Evolutionary conservation across 2,797 vertebrate genomes (phyloP).

Genomic region (Hyperoplus lanceolatus): DNA sequence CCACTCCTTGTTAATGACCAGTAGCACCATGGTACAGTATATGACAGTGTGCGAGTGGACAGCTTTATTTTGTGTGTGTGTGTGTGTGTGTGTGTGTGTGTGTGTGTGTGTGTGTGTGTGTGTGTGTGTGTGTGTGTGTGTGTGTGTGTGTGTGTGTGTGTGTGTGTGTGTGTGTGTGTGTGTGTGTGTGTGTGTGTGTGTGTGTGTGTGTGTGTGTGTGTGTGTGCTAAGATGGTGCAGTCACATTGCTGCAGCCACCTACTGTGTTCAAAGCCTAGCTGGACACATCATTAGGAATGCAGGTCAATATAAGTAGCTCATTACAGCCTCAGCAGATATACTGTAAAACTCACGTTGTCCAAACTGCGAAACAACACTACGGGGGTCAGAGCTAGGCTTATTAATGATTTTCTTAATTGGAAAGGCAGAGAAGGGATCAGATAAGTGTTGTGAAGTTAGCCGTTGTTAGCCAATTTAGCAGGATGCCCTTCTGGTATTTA

Average conservation of each 20-base stretch:
- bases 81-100: constrained; percentile 23
- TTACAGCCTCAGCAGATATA: constrained; percentile 45
- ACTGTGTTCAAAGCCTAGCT: constrained; percentile 37
- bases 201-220: constrained; percentile 10
- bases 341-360: constrained; percentile 8
- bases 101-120: constrained; percentile 33
- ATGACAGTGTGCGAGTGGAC: neutral
- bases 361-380: constrained; percentile 20
- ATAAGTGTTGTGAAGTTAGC: neutral
- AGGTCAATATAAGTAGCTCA: constrained; percentile 53
- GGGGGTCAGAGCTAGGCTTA: neutral
- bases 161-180: constrained; percentile 22
- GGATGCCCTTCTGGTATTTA: neutral
- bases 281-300: constrained; percentile 51
- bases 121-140: constrained; percentile 33
- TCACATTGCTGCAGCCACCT: constrained; percentile 18
- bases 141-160: constrained; percentile 3
- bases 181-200: constrained; percentile 7
- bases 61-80: neutral
- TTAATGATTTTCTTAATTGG: constrained; percentile 6
- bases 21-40: too few species aligned
- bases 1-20: neutral
- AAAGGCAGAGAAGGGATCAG: neutral
- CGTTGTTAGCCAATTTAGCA: neutral
- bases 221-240: constrained; percentile 14